Base-by-base conservation (phyloP, 1,140 invertebrate genomes). In the Lepidurus packardi region DNA sequence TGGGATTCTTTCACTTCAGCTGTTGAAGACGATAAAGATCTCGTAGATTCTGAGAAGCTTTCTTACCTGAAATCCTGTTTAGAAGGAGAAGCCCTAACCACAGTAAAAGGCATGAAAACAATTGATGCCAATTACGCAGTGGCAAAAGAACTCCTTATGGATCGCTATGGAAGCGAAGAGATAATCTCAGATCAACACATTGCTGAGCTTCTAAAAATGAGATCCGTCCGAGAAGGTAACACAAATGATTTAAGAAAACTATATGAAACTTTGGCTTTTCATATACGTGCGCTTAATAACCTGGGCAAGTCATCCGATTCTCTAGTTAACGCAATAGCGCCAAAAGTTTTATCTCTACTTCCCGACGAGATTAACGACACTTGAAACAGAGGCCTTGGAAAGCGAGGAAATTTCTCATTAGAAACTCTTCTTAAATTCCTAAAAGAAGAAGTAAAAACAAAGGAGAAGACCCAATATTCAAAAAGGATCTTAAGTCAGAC, bases 261-360 rank as follows among this genome's bases (percentile, higher is more conserved):
- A 11, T 76, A 76, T 44, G 75, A 76, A 44, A 11, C 75, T 8
- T 43, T 76, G 44, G 75, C 41, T 25, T 76, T 76, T 44, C 75
- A 76, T 42, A 41, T 76, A 16, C 21, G 75, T 7, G 75, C 75
- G n/a, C 44, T 76, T 10, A n/a, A 10, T 9, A 76, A 76, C 24
- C n/a, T 42, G n/a, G 44, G 44, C 16, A 25, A n/a, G n/a, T 42
- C 75, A n/a, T n/a, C 4, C 11, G 75, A 76, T 43, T 43, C 75
- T 9, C 42, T 25, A 11, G 41, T 44, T 24, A 76, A n/a, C n/a
- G n/a, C 7, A 76, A 42, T n/a, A n/a, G n/a, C n/a, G n/a, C n/a
- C n/a, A n/a, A n/a, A n/a, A n/a, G n/a, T n/a, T n/a, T n/a, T n/a
- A n/a, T n/a, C n/a, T n/a, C n/a, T n/a, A n/a, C n/a, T n/a, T n/a